These are phyloP conservation scores for Bufo bufo DNA, from an alignment of 2,113 vertebrate genomes.

Conservation along the genomic window DNA sequence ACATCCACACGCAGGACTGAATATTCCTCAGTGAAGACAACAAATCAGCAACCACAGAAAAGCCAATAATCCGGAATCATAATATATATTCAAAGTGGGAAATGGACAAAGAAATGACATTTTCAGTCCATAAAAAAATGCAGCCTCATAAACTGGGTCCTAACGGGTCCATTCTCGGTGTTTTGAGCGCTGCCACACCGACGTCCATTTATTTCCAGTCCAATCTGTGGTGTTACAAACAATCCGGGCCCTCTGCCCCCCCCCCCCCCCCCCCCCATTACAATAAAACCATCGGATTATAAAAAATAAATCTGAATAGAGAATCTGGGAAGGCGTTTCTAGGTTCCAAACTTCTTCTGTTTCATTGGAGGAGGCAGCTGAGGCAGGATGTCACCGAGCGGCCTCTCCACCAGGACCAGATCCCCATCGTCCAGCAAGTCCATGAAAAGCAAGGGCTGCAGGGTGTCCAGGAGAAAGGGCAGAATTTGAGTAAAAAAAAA, in stretches of 20 bases:
- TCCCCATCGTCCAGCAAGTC: constrained; percentile 82
- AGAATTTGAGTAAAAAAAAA: background rate
- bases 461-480: background rate
- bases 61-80: background rate
- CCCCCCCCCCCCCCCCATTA: background rate
- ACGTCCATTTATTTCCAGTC: background rate
- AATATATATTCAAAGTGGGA: background rate
- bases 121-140: background rate
- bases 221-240: background rate
- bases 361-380: constrained; percentile 87
- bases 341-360: constrained; percentile 95
- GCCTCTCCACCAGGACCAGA: constrained; percentile 89
- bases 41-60: background rate
- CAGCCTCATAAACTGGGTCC: background rate
- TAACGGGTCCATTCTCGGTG: background rate
- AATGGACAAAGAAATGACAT: background rate
- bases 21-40: background rate
- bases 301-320: background rate
- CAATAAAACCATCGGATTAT: background rate
- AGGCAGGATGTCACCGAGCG: constrained; percentile 82
- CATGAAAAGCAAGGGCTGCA: constrained; percentile 82
- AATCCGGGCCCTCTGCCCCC: background rate
- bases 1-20: background rate
- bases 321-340: constrained; percentile 58
- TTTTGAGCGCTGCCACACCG: background rate